phyloP scores from a whole-genome alignment of 2,888 invertebrate species.

The Stegophylla sp. region DNA sequence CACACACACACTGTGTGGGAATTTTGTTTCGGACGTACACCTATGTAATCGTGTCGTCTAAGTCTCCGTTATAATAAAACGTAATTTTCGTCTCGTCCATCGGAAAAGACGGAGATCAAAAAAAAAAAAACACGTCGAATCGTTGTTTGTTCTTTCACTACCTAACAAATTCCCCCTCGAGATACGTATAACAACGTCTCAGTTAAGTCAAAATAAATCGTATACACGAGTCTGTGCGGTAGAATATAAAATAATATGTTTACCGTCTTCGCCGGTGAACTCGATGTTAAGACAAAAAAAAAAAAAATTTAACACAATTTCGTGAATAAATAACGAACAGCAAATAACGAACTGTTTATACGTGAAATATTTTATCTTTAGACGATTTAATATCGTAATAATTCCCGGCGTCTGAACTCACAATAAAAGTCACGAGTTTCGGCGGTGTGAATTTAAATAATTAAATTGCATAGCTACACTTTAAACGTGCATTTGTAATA shows the following conservation, averaged over 20 bases:
- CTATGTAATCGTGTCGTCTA: constrained; percentile 40
- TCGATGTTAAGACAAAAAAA: background rate
- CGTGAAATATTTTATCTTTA: background rate
- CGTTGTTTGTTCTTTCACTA: constrained; percentile 9
- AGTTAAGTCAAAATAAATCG: background rate
- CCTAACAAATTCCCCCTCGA: background rate
- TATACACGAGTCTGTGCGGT: background rate
- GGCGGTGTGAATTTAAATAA: no score
- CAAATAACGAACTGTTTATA: no score
- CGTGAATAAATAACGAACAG: background rate
- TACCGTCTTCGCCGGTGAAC: background rate
- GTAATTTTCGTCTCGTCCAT: background rate
- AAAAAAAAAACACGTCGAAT: constrained; percentile 9
- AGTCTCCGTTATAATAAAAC: constrained; percentile 28
- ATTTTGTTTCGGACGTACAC: constrained; percentile 9
- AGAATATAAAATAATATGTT: constrained; percentile 14
- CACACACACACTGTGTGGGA: constrained; percentile 46
- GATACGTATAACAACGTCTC: background rate
- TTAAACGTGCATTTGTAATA: no score
- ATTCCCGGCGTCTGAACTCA: no score
- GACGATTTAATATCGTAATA: no score
- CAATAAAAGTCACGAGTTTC: no score
- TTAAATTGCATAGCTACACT: no score
- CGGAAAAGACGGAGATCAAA: no score
- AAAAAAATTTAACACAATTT: background rate